Evolutionary conservation across 2,113 vertebrate species (phyloP).

Genomic region (Sylvilagus bachmani): DNA sequence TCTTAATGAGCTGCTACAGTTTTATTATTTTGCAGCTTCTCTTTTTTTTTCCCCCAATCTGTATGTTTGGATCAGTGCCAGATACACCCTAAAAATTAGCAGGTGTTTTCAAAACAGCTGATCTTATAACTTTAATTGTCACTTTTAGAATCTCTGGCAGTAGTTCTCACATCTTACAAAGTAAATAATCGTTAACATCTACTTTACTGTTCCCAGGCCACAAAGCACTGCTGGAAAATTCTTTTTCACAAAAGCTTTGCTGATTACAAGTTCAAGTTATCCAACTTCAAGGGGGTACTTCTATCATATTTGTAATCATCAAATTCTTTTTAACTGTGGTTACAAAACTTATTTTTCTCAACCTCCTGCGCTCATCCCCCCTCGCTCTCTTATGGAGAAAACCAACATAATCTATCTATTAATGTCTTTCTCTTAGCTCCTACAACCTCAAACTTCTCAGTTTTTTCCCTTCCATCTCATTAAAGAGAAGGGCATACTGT

Average conservation of each 20-base stretch:
- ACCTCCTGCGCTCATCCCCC: not conserved
- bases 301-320: not conserved
- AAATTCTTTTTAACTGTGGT: not conserved
- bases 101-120: constrained; percentile 61
- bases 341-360: constrained; percentile 31
- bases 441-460: not conserved
- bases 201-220: constrained; percentile 59
- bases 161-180: constrained; percentile 69
- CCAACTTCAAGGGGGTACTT: not conserved
- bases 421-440: not conserved
- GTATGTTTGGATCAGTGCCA: constrained; percentile 59
- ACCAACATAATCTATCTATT: not conserved
- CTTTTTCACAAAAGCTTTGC: not conserved
- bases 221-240: constrained; percentile 36
- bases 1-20: constrained; percentile 18
- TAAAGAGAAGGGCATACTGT: not conserved
- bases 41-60: constrained; percentile 43
- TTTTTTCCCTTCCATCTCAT: not conserved
- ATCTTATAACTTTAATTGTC: constrained; percentile 76
- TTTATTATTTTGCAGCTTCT: constrained; percentile 45
- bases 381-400: constrained; percentile 21
- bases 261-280: constrained; percentile 35
- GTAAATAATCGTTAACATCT: constrained; percentile 46
- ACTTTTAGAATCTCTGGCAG: constrained; percentile 54
- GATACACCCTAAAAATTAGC: constrained; percentile 69